Evolutionary conservation across 35 echinoderm and acorn worm species (phyloP).

Genomic region (Eucidaris tribuloides): DNA sequence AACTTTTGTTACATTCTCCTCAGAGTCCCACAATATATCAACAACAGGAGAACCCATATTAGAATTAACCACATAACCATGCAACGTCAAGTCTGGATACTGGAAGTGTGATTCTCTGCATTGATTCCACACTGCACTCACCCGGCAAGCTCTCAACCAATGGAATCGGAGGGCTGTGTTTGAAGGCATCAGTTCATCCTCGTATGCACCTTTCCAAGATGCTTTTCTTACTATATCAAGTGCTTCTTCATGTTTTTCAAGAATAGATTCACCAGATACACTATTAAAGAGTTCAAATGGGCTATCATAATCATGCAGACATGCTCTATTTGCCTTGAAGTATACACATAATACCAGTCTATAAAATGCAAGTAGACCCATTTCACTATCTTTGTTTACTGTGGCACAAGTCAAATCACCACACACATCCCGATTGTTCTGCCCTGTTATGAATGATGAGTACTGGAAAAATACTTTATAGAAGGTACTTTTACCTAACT

Average conservation of each 20-base stretch:
- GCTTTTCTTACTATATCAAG: not conserved
- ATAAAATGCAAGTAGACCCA: constrained; percentile 31
- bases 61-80: not conserved
- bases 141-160: constrained; percentile 24
- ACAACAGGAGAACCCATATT: not conserved
- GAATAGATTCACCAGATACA: not conserved
- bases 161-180: constrained; percentile 15
- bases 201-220: constrained; percentile 14
- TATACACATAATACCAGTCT: constrained; percentile 22
- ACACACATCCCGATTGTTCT: too few relatives aligned
- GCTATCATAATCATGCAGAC: not conserved
- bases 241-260: not conserved
- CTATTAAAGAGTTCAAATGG: not conserved
- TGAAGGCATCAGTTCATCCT: constrained; percentile 20
- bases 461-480: constrained; percentile 17
- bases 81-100: not conserved
- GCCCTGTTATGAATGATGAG: constrained; percentile 22
- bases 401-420: not conserved
- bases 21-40: constrained; percentile 21
- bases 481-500: constrained; percentile 23
- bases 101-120: not conserved
- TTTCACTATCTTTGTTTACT: not conserved
- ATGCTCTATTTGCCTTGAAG: constrained; percentile 14
- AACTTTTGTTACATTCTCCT: not conserved
- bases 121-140: constrained; percentile 1